These are phyloP conservation scores for Platycnemis pennipes DNA, from an alignment of 2,888 invertebrate species.

Conservation along the genomic window DNA sequence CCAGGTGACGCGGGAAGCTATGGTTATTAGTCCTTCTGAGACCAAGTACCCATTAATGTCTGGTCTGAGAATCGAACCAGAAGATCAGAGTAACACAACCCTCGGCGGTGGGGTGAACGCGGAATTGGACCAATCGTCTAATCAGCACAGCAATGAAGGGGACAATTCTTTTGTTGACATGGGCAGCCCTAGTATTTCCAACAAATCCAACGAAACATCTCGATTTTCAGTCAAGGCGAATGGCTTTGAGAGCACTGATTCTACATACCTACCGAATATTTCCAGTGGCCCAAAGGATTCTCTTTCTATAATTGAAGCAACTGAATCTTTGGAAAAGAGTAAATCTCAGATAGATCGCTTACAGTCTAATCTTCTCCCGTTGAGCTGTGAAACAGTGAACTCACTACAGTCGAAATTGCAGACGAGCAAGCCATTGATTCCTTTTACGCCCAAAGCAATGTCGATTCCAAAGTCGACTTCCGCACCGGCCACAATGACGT, in stretches of 20 bases:
- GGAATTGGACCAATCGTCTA: neutral
- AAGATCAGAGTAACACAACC: too few relatives aligned
- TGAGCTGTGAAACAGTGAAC: slow-evolving; percentile 60
- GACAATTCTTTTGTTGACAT: neutral
- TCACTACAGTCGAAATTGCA: slow-evolving; percentile 9
- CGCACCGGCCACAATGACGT: slow-evolving; percentile 3
- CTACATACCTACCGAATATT: neutral
- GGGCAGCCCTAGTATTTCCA: neutral
- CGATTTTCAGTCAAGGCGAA: neutral
- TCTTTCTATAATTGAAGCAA: slow-evolving; percentile 7
- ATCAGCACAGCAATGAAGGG: neutral
- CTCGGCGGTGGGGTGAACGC: neutral
- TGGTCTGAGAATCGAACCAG: too few relatives aligned
- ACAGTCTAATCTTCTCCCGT: neutral
- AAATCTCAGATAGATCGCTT: slow-evolving; percentile 42
- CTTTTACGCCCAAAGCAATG: slow-evolving; percentile 4
- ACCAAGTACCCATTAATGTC: too few relatives aligned
- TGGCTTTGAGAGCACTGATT: neutral
- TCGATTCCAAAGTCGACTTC: slow-evolving; percentile 26
- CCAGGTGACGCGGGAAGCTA: neutral
- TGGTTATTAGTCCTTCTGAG: neutral
- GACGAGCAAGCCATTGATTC: neutral
- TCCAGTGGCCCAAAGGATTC: neutral
- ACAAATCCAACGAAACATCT: neutral
- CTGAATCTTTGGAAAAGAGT: slow-evolving; percentile 55